Evolutionary conservation across 2,888 invertebrate species (phyloP).

Genomic region (Unio pictorum): DNA sequence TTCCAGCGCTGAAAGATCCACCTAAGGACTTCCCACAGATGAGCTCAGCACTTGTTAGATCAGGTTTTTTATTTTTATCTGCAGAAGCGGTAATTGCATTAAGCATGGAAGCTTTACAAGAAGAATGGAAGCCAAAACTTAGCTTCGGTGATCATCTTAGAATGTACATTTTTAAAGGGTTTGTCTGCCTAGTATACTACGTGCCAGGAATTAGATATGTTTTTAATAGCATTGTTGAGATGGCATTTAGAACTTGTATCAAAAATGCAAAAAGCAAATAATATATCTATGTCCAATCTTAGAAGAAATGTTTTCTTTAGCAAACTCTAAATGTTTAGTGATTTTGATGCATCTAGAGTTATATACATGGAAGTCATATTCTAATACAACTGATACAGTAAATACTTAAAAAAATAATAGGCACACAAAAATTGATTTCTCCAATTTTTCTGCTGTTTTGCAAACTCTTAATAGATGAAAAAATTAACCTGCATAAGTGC

Average conservation of each 20-base stretch:
- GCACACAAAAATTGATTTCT: too few species aligned
- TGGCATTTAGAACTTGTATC: background rate
- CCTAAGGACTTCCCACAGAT: constrained; percentile 53
- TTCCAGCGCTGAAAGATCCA: constrained; percentile 49
- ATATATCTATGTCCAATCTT: too few species aligned
- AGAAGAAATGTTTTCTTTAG: too few species aligned
- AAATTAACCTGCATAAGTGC: too few species aligned
- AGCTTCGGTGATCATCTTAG: constrained; percentile 18
- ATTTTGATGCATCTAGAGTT: too few species aligned
- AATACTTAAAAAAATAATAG: too few species aligned
- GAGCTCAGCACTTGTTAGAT: constrained; percentile 52
- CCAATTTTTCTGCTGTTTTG: too few species aligned
- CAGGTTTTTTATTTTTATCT: constrained; percentile 17
- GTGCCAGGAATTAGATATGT: constrained; percentile 6
- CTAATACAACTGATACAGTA: too few species aligned
- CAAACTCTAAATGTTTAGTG: too few species aligned
- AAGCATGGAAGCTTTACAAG: constrained; percentile 20
- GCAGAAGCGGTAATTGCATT: constrained; percentile 39
- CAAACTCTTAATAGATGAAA: too few species aligned
- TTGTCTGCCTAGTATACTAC: constrained; percentile 13
- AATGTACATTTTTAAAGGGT: constrained; percentile 12
- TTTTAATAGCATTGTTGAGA: background rate
- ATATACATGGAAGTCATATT: too few species aligned
- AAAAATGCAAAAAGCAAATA: too few species aligned
- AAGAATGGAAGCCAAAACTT: constrained; percentile 8